Base-by-base conservation (phyloP, 92 coral and sea anemone species). In the Zoanthus sociatus region DNA sequence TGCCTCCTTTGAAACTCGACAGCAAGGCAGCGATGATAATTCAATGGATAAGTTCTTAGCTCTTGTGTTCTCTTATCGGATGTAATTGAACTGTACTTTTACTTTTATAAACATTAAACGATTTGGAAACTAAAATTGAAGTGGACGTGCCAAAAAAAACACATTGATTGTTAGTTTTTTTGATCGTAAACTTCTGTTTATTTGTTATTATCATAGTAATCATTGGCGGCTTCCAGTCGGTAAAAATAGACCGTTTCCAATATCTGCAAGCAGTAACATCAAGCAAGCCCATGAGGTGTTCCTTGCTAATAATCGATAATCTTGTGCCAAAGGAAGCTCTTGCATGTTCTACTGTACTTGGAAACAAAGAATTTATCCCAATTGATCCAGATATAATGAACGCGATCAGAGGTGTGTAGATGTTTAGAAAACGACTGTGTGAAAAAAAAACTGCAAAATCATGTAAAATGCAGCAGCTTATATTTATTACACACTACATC, bases 301-400 rank as follows among this genome's bases (percentile, higher is more conserved):
- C 67, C 46, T 26, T 77, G 8, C 2, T 76, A 1, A 51, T 76
- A 46, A 76, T 76, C 0, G 47, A 76, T 66, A 53, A 11, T 10
- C 58, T 76, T 9, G 46, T 76, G 1, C 45, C 79, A 4, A 51
- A 76, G 26, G 79, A 76, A 48, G 60, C 51, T 50, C 66, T 76
- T 8, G 64, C 37, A 8, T 5, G 17, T 1, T 77, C 47, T 5
- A 76, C 82, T 0, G 66, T 77, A 14, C 45, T 9, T 53, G 67
- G 48, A 26, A 53, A 17, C 44, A 53, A 77, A 77, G 82, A 77
- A 0, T 53, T 7, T 7, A 10, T 4, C 2, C 20, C 63, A 0
- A 76, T 51, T 16, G 63, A 76, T 17, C 44, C 79, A 7, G 9
- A 44, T 2, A 21, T 76, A 1, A n/a, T 76, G 11, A 51, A 50